Conservation (phyloP, 2,888 invertebrate species). For the Microplitis manilae region DNA sequence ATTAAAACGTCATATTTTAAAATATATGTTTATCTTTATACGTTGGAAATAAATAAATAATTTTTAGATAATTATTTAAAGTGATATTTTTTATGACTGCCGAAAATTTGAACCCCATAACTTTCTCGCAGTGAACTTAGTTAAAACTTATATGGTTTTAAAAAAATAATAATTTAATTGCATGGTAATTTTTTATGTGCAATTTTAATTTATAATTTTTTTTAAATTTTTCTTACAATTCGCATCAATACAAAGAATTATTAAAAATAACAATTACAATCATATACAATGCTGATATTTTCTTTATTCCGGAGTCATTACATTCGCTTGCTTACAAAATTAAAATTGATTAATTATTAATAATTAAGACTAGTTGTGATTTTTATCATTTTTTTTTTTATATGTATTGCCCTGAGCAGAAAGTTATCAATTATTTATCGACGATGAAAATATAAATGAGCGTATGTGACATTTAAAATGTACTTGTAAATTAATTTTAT, state of each 20-base stretch:
- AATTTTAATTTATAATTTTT: neutral
- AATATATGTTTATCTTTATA: no score
- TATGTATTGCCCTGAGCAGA: neutral
- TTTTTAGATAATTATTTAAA: no score
- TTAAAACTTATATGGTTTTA: no score
- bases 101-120: no score
- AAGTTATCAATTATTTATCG: neutral
- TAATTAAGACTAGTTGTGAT: neutral
- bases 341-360: neutral
- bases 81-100: no score
- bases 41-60: no score
- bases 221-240: neutral
- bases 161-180: no score
- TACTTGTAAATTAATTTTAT: neutral
- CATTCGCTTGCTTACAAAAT: neutral
- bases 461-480: neutral
- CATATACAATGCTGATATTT: neutral
- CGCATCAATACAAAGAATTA: conserved; percentile 8
- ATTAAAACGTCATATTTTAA: no score
- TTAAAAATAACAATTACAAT: conserved; percentile 7
- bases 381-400: neutral
- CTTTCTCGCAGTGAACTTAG: no score
- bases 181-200: neutral
- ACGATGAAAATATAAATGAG: neutral
- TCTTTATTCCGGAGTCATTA: neutral